Evolutionary conservation across 2,888 invertebrate genomes (phyloP).

Genomic region (Lasioglossum vierecki): DNA sequence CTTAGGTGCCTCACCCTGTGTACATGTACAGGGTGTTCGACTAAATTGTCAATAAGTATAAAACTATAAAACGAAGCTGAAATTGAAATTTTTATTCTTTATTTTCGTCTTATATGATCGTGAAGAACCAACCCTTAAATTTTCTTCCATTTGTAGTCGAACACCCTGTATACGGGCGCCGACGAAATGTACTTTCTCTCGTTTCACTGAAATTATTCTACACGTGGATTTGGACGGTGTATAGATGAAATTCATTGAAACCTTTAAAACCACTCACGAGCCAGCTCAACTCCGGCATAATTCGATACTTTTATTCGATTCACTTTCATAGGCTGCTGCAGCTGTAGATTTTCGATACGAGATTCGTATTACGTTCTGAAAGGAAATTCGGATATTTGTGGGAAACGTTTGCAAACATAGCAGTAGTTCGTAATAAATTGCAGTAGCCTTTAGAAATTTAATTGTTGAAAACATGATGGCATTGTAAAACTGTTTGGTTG

Average conservation of each 20-base stretch:
- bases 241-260: neutral
- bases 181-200: neutral
- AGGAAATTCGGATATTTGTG: neutral
- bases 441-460: too few relatives aligned
- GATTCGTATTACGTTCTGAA: neutral
- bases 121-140: too few relatives aligned
- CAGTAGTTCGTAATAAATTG: neutral
- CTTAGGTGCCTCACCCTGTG: too few relatives aligned
- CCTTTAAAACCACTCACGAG: constrained; percentile 20
- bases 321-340: neutral
- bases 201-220: neutral
- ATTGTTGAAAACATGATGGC: too few relatives aligned
- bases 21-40: too few relatives aligned
- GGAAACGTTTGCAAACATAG: neutral
- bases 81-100: too few relatives aligned
- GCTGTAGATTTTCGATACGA: neutral
- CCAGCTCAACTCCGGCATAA: constrained; percentile 1
- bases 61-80: too few relatives aligned
- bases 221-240: neutral
- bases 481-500: too few relatives aligned
- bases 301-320: constrained; percentile 14
- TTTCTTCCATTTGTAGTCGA: too few relatives aligned
- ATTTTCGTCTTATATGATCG: too few relatives aligned
- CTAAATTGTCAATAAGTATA: too few relatives aligned
- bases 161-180: neutral